phyloP scores from a whole-genome alignment of 2,888 invertebrate genomes.

The Drosophila conformis region DNA sequence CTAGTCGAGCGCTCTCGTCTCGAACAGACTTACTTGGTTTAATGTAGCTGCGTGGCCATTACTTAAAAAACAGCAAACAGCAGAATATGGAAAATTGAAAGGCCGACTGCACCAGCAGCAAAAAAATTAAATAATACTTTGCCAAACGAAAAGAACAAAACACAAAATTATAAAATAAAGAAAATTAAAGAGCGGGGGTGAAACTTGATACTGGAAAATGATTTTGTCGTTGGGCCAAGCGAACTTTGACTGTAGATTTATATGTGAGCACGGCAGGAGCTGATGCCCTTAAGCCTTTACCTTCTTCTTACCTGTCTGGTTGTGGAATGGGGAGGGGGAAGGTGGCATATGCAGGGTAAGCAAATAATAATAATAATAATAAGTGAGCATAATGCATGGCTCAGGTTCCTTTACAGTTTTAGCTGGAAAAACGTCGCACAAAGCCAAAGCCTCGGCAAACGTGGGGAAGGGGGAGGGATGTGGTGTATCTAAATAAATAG shows the following conservation, averaged over 20 bases:
- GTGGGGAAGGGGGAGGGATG: not conserved
- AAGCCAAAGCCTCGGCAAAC: constrained; percentile 20
- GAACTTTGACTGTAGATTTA: constrained; percentile 53
- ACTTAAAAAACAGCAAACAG: constrained; percentile 52
- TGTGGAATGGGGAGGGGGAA: not conserved
- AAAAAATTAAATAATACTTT: constrained; percentile 70
- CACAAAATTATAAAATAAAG: constrained; percentile 7
- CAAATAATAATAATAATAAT: constrained; percentile 43
- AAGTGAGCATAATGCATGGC: constrained; percentile 73
- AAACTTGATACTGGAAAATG: constrained; percentile 36
- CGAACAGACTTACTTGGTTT: constrained; percentile 44
- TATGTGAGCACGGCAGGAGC: constrained; percentile 24
- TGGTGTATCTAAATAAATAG: constrained; percentile 73
- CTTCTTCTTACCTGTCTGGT: constrained; percentile 25
- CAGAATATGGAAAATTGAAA: constrained; percentile 58
- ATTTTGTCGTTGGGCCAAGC: constrained; percentile 59
- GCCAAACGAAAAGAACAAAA: constrained; percentile 2
- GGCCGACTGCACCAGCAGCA: constrained; percentile 28
- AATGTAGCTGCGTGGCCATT: constrained; percentile 71
- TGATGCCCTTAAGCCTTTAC: constrained; percentile 53
- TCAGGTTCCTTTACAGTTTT: constrained; percentile 62
- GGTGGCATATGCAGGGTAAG: constrained; percentile 12
- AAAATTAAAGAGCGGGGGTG: constrained; percentile 8
- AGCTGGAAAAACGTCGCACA: constrained; percentile 29
- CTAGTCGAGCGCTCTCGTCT: not conserved